Percentiles rank a stretch among this genome's conserved stretches.
These are phyloP conservation scores for Ctenomys sociabilis DNA, from an alignment of 2,113 vertebrate genomes.

Conservation along the genomic window DNA sequence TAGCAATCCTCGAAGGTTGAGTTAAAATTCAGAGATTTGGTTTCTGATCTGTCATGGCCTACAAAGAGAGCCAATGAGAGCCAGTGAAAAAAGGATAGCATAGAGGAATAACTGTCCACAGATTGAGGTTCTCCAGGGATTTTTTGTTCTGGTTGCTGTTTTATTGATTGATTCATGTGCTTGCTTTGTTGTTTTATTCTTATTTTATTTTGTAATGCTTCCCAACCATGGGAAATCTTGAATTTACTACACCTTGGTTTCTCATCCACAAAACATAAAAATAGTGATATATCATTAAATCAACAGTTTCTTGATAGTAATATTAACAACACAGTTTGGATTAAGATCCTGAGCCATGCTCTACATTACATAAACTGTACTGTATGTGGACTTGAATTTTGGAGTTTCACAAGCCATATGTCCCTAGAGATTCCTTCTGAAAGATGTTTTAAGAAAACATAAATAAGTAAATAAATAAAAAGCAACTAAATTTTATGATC, in stretches of 20 bases:
- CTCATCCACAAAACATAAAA: conserved; percentile 16
- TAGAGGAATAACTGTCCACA: not conserved
- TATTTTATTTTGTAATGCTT: conserved; percentile 42
- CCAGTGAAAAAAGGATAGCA: not conserved
- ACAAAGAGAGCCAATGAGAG: not conserved
- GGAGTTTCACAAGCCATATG: not conserved
- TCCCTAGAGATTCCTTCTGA: conserved; percentile 10
- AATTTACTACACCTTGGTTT: conserved; percentile 40
- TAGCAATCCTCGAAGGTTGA: not conserved
- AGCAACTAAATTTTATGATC: not conserved
- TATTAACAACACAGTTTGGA: not conserved
- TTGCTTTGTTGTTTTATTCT: conserved; percentile 16
- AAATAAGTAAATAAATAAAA: not conserved
- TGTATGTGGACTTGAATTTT: not conserved
- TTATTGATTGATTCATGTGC: not conserved
- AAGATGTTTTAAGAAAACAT: conserved; percentile 7
- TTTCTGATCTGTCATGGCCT: not conserved
- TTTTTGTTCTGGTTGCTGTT: not conserved
- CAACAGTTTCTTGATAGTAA: not conserved
- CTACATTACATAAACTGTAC: not conserved
- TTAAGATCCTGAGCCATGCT: not conserved
- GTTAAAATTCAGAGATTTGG: conserved; percentile 1
- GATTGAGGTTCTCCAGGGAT: not conserved
- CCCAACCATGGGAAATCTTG: not conserved
- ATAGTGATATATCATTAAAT: not conserved